phyloP scores from a whole-genome alignment of 1,140 invertebrate species.

The Psix sp. region DNA sequence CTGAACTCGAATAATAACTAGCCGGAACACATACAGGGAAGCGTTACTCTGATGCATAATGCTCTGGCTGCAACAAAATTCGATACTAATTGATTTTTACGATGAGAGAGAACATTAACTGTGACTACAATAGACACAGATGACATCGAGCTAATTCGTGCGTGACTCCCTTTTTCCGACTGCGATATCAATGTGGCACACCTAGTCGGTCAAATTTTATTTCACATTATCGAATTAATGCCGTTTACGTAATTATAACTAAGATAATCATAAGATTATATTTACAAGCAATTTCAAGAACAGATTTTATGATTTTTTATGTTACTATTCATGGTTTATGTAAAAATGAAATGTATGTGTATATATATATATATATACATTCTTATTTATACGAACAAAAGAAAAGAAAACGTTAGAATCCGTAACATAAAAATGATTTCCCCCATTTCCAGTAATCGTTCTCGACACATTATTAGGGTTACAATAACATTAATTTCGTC shows the following conservation, averaged over 20 bases:
- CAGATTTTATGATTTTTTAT: too few relatives aligned
- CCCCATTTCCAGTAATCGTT: conserved; percentile 15
- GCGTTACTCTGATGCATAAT: conserved; percentile 48
- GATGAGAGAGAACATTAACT: conserved; percentile 68
- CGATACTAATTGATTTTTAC: conserved; percentile 70
- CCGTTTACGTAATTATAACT: conserved; percentile 20
- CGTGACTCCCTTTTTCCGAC: conserved; percentile 66
- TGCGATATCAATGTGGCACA: conserved; percentile 27
- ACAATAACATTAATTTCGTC: conserved; percentile 34
- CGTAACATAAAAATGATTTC: conserved; percentile 6
- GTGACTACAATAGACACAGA: conserved; percentile 61
- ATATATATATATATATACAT: too few relatives aligned
- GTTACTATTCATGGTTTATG: too few relatives aligned
- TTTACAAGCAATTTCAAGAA: too few relatives aligned
- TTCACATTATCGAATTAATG: conserved; percentile 29
- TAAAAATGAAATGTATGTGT: too few relatives aligned
- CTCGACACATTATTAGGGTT: conserved; percentile 24
- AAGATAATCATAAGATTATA: too few relatives aligned
- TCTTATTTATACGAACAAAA: neutral
- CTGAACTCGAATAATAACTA: conserved; percentile 48
- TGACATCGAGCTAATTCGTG: conserved; percentile 64
- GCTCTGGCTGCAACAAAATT: conserved; percentile 64
- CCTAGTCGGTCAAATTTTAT: conserved; percentile 46
- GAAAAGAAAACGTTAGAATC: neutral
- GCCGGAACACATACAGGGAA: conserved; percentile 50